A percentile compares a stretch with the other conserved stretches of the same genome.
These are phyloP conservation scores for Platycercus adscitus DNA, from an alignment of 2,113 vertebrate genomes.

Conservation along the genomic window DNA sequence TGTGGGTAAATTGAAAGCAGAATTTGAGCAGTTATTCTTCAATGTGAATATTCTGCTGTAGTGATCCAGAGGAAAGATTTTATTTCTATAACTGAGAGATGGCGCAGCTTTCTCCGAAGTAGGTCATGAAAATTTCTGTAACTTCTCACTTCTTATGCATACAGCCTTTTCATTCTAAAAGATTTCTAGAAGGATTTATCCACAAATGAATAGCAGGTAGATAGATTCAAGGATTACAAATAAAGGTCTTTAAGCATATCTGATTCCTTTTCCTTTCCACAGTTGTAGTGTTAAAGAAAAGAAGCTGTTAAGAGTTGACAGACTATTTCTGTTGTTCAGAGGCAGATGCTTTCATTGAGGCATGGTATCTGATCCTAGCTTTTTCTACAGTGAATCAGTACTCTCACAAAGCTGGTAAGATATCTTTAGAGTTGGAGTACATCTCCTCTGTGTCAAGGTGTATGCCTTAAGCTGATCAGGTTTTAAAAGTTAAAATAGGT, in stretches of 20 bases:
- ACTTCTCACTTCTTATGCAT: neutral
- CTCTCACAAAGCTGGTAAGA: neutral
- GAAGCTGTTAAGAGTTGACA: neutral
- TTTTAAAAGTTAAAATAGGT: neutral
- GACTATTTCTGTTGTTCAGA: neutral
- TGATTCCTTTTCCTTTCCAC: neutral
- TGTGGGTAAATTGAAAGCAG: neutral
- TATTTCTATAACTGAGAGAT: neutral
- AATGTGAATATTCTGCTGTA: neutral
- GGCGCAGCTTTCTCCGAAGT: neutral
- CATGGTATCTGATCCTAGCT: neutral
- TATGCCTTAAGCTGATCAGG: neutral
- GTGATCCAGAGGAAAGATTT: neutral
- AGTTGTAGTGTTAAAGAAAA: neutral
- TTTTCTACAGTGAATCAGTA: neutral
- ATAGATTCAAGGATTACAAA: neutral
- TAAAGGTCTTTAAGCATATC: neutral
- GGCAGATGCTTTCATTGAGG: neutral
- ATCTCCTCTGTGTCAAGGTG: neutral
- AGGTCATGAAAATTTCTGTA: neutral
- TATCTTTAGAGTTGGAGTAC: neutral
- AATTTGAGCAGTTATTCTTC: neutral
- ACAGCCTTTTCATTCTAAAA: neutral
- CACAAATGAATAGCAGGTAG: neutral
- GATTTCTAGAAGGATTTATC: neutral